Evolutionary conservation across 2,113 vertebrate genomes (phyloP).

Genomic region (Dascyllus trimaculatus): DNA sequence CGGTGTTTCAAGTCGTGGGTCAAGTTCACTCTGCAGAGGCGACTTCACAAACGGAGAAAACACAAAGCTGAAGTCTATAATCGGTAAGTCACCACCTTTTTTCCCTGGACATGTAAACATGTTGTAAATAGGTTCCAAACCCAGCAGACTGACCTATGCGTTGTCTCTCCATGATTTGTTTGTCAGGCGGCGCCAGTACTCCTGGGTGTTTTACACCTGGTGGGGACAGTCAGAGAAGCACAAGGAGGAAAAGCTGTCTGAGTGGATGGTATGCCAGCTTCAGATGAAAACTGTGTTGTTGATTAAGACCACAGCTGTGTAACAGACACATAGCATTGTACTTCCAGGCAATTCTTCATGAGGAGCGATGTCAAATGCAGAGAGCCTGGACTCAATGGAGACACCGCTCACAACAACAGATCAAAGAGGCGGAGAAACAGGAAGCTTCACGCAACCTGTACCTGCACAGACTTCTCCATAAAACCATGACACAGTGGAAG

Average conservation of each 20-base stretch:
- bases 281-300: background rate
- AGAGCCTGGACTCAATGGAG: constrained; percentile 86
- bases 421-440: constrained; percentile 77
- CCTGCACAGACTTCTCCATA: constrained; percentile 69
- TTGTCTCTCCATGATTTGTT: background rate
- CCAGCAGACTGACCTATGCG: background rate
- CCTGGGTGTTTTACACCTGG: constrained; percentile 88
- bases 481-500: constrained; percentile 84
- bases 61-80: constrained; percentile 66
- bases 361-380: constrained; percentile 71
- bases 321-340: background rate
- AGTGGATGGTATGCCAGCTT: constrained; percentile 83
- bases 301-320: background rate
- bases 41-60: constrained; percentile 55
- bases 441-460: constrained; percentile 77
- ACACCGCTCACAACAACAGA: constrained; percentile 54
- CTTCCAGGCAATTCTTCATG: constrained; percentile 88
- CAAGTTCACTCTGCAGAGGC: constrained; percentile 70
- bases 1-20: constrained; percentile 81
- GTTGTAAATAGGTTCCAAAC: background rate
- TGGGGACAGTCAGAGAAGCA: constrained; percentile 71
- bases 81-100: constrained; percentile 51
- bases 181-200: constrained; percentile 74
- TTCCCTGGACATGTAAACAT: background rate
- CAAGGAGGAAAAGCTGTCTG: constrained; percentile 82